Evolutionary conservation across 30 jellyfish, hydroid and myxozoan species (phyloP), one percentile per base, ranked within the genome.

Genomic region (Morbakka virulenta): DNA sequence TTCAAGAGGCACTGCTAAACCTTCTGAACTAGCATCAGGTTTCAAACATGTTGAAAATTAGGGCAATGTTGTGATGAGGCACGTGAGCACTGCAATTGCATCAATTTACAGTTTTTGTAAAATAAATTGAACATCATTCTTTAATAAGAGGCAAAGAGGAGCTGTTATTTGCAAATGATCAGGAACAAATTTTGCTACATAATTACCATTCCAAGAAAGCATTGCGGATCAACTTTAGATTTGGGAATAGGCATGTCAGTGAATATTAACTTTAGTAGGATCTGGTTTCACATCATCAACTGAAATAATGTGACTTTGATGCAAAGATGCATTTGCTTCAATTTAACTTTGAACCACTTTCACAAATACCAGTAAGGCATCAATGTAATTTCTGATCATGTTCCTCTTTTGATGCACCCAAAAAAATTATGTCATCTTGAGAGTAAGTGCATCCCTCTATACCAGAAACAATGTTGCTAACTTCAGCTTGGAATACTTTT

Each of bases 51-150:
- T 41, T 62, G 88, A 80, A 28, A 77, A 22, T 69, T 77, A 62
- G 28, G 88, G 88, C 22, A 80, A 62, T 35, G 88, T 63, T 28
- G 88, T 77, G 63, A 77, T 71, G 67, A 77, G 88, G 81, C 70
- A 62, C 64, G 62, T 77, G 81, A 77, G 80, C 80, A 34, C 74
- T 77, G 80, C 50, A 24, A 77, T 77, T 70, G 88, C 88, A 35
- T 77, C 71, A 20, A 77, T 28, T 77, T 77, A 81, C 29, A 81
- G 75, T 49, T 77, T 57, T 77, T 62, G n/a, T n/a, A n/a, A n/a
- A n/a, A n/a, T n/a, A n/a, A n/a, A n/a, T n/a, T n/a, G n/a, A n/a
- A n/a, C n/a, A n/a, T n/a, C n/a, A n/a, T n/a, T n/a, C n/a, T n/a
- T n/a, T n/a, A n/a, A n/a, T n/a, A n/a, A n/a, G n/a, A n/a, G n/a